A percentile compares a stretch with the other conserved stretches of the same genome.
Conservation (phyloP, 2,113 vertebrate species). For the Caretta caretta region DNA sequence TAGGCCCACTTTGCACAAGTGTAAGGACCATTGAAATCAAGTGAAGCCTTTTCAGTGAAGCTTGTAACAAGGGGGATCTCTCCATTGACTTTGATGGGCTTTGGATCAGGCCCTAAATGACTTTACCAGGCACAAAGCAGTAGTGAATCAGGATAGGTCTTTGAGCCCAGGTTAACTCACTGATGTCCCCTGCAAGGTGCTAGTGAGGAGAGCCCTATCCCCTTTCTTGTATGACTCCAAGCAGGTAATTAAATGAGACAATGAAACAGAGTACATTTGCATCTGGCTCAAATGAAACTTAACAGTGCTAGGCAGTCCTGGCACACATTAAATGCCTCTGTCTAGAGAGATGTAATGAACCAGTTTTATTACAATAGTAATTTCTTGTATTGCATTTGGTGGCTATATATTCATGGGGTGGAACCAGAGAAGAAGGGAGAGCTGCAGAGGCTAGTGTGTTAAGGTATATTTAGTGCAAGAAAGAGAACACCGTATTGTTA, state of each 20-base stretch:
- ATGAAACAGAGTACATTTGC: constrained; percentile 44
- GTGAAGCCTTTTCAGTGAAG: not conserved
- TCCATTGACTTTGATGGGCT: not conserved
- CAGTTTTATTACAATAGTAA: constrained; percentile 65
- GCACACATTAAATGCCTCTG: constrained; percentile 70
- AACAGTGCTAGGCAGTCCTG: constrained; percentile 18
- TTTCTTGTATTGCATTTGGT: constrained; percentile 59
- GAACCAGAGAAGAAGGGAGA: not conserved
- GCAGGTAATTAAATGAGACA: constrained; percentile 39
- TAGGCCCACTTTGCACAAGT: not conserved
- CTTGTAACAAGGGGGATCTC: not conserved
- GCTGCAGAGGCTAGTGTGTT: not conserved
- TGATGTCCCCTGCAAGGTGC: not conserved
- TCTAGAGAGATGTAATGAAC: constrained; percentile 67
- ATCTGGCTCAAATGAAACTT: constrained; percentile 62
- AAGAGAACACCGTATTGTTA: not conserved
- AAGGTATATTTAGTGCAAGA: not conserved
- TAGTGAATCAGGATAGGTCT: accelerated
- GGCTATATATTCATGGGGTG: constrained; percentile 48
- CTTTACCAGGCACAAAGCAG: not conserved
- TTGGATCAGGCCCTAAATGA: not conserved
- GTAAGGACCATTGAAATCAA: not conserved
- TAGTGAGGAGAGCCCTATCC: not conserved
- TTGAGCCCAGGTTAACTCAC: not conserved
- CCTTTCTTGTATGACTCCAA: not conserved